These are phyloP conservation scores for Furnarius figulus DNA, from an alignment of 2,113 vertebrate genomes.

Conservation along the genomic window DNA sequence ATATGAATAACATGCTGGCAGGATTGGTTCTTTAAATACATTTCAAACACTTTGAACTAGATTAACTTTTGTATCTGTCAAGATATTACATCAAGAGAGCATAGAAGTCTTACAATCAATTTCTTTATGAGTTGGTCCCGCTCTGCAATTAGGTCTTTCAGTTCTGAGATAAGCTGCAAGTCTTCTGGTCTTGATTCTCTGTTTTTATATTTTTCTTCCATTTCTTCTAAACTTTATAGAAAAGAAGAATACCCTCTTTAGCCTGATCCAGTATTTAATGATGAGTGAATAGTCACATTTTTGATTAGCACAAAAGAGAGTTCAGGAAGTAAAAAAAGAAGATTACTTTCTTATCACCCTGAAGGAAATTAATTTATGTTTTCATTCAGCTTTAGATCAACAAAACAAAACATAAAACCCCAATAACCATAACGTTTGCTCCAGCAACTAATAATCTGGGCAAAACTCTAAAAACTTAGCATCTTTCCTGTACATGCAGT, in stretches of 20 bases:
- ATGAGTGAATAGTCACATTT: not conserved
- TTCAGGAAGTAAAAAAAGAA: not conserved
- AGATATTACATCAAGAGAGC: conserved; percentile 24
- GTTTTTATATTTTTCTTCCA: conserved; percentile 94
- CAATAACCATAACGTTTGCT: not conserved
- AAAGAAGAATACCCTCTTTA: conserved; percentile 71
- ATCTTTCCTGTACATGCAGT: not conserved
- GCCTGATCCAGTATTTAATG: conserved; percentile 9
- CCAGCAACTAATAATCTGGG: not conserved
- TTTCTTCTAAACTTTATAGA: conserved; percentile 89
- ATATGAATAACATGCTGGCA: not conserved
- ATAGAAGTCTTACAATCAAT: conserved; percentile 87
- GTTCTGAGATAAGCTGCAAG: conserved; percentile 92
- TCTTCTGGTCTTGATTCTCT: conserved; percentile 95
- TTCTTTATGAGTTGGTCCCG: conserved; percentile 97
- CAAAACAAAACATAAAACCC: not conserved
- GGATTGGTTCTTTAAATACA: not conserved
- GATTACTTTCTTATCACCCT: not conserved
- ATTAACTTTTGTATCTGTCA: not conserved
- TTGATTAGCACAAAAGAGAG: not conserved
- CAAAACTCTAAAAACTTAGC: not conserved
- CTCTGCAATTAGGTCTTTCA: conserved; percentile 95
- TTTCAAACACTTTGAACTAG: not conserved
- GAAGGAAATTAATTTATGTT: not conserved
- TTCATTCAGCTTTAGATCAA: not conserved